Conservation (phyloP, 2,888 invertebrate species). For the Fissipunctia ypsillon region DNA sequence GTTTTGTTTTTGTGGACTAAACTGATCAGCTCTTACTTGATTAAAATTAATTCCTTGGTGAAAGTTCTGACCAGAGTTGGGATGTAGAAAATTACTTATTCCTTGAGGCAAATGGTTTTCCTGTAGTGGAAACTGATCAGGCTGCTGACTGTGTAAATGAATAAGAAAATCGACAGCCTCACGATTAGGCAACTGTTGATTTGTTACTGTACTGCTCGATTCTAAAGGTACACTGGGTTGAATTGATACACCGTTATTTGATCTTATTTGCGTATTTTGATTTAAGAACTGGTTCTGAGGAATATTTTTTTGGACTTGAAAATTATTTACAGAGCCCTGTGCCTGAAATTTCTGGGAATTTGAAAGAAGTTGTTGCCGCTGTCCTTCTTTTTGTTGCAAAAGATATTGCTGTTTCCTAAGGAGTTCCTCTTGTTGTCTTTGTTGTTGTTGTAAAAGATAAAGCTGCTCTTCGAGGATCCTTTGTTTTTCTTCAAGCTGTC, state of each 20-base stretch:
- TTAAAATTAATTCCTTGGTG: conserved; percentile 81
- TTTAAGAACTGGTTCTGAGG: conserved; percentile 77
- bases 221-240: conserved; percentile 88
- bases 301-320: conserved; percentile 79
- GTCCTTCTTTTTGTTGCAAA: conserved; percentile 86
- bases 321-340: conserved; percentile 78
- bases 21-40: conserved; percentile 80
- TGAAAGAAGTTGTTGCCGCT: conserved; percentile 79
- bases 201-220: conserved; percentile 77
- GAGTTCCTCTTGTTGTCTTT: conserved; percentile 93
- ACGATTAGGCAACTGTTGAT: conserved; percentile 90
- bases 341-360: conserved; percentile 81
- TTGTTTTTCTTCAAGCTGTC: conserved; percentile 92
- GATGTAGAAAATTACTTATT: conserved; percentile 83
- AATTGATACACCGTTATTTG: conserved; percentile 84
- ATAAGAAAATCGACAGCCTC: conserved; percentile 90
- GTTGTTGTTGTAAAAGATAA: conserved; percentile 92
- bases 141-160: conserved; percentile 85
- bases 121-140: conserved; percentile 86
- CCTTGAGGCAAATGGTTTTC: conserved; percentile 88
- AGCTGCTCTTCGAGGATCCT: conserved; percentile 93
- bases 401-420: conserved; percentile 92
- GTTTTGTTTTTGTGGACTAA: conserved; percentile 80
- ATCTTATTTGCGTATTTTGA: conserved; percentile 74
- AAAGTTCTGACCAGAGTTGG: conserved; percentile 76